phyloP scores from a whole-genome alignment of 2,113 vertebrate genomes.

The Zosterops lateralis region DNA sequence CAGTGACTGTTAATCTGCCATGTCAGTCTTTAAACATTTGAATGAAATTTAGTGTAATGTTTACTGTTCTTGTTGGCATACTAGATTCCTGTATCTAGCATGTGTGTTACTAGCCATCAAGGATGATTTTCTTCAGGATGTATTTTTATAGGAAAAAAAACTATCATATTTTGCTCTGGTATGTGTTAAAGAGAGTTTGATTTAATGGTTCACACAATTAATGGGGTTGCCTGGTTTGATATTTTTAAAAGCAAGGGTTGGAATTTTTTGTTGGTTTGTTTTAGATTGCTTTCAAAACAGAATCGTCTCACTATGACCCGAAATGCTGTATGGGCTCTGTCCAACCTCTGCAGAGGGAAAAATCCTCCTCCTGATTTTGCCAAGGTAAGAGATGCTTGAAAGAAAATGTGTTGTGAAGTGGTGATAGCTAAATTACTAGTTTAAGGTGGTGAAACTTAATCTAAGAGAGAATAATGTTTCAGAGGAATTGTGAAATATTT shows the following conservation, averaged over 20 bases:
- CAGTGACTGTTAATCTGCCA: not conserved
- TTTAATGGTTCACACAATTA: not conserved
- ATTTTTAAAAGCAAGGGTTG: not conserved
- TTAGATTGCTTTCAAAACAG: conserved; percentile 93
- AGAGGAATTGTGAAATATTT: not conserved
- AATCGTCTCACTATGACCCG: conserved; percentile 97
- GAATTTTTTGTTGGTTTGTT: conserved; percentile 22
- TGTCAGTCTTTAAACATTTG: not conserved
- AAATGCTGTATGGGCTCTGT: conserved; percentile 97
- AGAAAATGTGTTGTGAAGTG: not conserved
- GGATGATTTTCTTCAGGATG: not conserved
- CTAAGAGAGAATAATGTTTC: not conserved
- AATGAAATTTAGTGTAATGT: not conserved
- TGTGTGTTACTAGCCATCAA: not conserved
- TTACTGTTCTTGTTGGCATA: not conserved
- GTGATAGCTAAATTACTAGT: not conserved
- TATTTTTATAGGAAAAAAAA: not conserved
- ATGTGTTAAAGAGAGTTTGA: not conserved
- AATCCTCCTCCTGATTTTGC: conserved; percentile 96
- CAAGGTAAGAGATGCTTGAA: conserved; percentile 76
- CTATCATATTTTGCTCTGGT: not conserved
- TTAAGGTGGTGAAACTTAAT: not conserved
- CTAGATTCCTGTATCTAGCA: not conserved
- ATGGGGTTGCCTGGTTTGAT: not conserved
- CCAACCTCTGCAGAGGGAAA: conserved; percentile 97